Evolutionary conservation across 1,140 invertebrate genomes (phyloP).

Genomic region (Arctopsyche grandis): DNA sequence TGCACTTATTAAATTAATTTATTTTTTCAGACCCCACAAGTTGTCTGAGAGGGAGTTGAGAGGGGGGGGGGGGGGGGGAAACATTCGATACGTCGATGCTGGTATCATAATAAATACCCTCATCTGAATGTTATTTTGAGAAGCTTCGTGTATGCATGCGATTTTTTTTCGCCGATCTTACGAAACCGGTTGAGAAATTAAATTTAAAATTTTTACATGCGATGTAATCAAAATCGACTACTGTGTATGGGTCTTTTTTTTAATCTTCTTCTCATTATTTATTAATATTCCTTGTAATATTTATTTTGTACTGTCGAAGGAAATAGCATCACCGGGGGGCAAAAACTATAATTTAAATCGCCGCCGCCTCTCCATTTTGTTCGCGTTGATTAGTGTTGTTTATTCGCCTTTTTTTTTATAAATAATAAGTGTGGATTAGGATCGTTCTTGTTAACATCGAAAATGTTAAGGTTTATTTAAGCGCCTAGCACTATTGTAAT

Average conservation of each 20-base stretch:
- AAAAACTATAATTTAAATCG: conserved; percentile 22
- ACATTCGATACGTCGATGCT: not conserved
- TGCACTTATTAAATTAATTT: not conserved
- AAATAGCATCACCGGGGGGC: conserved; percentile 40
- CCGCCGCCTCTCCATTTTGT: not conserved
- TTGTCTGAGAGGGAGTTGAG: too few relatives aligned
- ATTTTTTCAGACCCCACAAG: not conserved
- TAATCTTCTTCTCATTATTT: not conserved
- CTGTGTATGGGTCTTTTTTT: conserved; percentile 8
- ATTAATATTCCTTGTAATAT: not conserved
- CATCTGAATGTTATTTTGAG: not conserved
- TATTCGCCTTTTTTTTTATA: conserved; percentile 6
- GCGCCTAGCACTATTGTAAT: not conserved
- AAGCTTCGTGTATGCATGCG: not conserved
- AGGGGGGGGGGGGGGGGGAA: too few relatives aligned
- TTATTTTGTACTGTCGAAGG: conserved; percentile 23
- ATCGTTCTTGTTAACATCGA: conserved; percentile 6
- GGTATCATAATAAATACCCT: not conserved
- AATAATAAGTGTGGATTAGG: not conserved
- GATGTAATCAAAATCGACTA: conserved; percentile 29
- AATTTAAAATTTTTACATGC: not conserved
- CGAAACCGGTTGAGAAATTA: not conserved
- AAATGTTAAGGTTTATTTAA: not conserved
- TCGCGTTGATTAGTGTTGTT: conserved; percentile 6
- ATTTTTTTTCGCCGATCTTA: not conserved